These are phyloP conservation scores for Mamestra configurata DNA, from an alignment of 1,140 invertebrate genomes.

Conservation along the genomic window DNA sequence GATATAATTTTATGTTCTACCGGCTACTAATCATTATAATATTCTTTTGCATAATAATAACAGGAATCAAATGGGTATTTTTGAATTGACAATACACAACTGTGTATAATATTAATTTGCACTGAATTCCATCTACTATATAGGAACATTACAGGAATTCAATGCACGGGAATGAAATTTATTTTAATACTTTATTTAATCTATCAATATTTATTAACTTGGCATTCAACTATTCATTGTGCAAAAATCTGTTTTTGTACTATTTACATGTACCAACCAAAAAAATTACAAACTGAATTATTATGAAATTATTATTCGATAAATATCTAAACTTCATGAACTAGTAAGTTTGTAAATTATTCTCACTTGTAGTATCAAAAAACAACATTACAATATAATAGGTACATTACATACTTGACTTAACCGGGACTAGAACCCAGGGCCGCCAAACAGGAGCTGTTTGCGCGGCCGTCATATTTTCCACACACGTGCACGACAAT, in stretches of 20 bases:
- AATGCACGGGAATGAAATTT: conserved; percentile 1
- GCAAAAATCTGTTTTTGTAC: conserved; percentile 41
- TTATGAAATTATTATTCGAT: conserved; percentile 16
- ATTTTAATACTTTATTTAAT: conserved; percentile 21
- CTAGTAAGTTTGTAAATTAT: conserved; percentile 22
- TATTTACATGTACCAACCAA: conserved; percentile 35
- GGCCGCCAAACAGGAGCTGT: not conserved
- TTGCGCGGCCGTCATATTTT: not conserved
- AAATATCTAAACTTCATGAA: conserved; percentile 31
- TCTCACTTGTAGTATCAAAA: conserved; percentile 30
- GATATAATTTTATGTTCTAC: not conserved
- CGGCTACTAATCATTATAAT: not conserved
- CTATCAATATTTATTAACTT: conserved; percentile 9
- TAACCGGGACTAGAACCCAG: conserved; percentile 29
- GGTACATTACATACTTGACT: conserved; percentile 7
- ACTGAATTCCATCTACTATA: conserved; percentile 18
- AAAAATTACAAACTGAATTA: too few species aligned
- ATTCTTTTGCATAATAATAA: not conserved
- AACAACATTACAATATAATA: conserved; percentile 18
- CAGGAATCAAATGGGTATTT: not conserved
- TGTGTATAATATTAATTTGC: not conserved
- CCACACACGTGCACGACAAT: conserved; percentile 9
- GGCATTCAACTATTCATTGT: conserved; percentile 4
- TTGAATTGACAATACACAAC: not conserved
- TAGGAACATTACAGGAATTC: conserved; percentile 34